Evolutionary conservation across 2,113 vertebrate genomes (phyloP).

Genomic region (Microtus oregoni): DNA sequence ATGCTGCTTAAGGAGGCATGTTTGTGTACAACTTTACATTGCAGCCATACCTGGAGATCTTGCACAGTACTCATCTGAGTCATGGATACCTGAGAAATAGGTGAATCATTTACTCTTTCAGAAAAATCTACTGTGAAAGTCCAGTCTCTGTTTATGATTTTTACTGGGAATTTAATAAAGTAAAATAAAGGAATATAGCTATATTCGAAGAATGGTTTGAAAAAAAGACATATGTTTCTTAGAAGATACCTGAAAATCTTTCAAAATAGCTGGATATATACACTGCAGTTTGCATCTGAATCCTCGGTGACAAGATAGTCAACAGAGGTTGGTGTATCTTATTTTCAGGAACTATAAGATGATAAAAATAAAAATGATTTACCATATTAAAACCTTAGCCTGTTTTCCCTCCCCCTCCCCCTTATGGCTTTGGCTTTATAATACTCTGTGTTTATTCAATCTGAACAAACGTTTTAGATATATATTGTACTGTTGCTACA

Average conservation of each 20-base stretch:
- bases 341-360: not conserved
- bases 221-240: not conserved
- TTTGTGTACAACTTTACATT: not conserved
- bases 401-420: not conserved
- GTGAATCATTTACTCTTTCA: not conserved
- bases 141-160: not conserved
- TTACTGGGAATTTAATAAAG: not conserved
- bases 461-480: not conserved
- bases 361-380: not conserved
- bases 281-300: not conserved
- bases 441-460: conserved; percentile 13
- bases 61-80: not conserved
- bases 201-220: not conserved
- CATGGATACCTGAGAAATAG: conserved; percentile 20
- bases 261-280: not conserved
- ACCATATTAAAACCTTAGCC: not conserved
- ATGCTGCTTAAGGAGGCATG: conserved; percentile 26
- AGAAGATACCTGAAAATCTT: not conserved
- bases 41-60: not conserved
- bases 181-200: not conserved
- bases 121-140: not conserved
- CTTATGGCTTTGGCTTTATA: not conserved
- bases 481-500: not conserved
- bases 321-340: not conserved
- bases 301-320: not conserved